A percentile compares a stretch with the other conserved stretches of the same genome.
Conservation (phyloP, 2,888 invertebrate species). For the Cybosia mesomella region DNA sequence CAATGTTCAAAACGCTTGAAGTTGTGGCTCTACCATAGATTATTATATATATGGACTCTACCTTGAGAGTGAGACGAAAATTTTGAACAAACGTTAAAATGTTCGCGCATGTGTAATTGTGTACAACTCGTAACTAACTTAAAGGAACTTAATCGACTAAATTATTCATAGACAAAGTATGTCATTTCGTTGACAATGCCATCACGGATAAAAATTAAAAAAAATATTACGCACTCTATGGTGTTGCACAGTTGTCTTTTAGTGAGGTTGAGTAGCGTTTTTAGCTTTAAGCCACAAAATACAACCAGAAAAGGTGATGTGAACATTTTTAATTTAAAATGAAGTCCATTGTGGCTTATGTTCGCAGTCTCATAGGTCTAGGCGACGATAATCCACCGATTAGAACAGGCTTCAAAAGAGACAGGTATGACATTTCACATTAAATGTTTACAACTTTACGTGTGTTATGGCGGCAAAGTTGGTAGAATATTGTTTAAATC, state of each 20-base stretch:
- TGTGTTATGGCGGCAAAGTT: constrained; percentile 83
- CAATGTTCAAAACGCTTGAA: no score
- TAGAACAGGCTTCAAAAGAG: constrained; percentile 78
- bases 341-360: constrained; percentile 79
- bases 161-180: background rate
- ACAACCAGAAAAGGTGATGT: constrained; percentile 70
- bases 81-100: no score
- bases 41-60: no score
- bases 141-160: background rate
- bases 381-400: constrained; percentile 67
- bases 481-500: constrained; percentile 53
- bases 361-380: constrained; percentile 77
- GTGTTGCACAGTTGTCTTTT: constrained; percentile 56
- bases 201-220: background rate
- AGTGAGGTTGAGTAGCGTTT: constrained; percentile 56
- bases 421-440: constrained; percentile 83
- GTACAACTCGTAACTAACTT: no score
- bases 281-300: constrained; percentile 48
- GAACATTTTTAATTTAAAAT: constrained; percentile 72
- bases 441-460: constrained; percentile 82
- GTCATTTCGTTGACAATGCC: background rate
- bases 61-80: no score
- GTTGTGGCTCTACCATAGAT: no score
- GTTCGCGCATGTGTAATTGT: no score
- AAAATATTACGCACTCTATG: constrained; percentile 29